These are phyloP conservation scores for Agelas oroides DNA, from an alignment of 37 sponge, comb jelly and placozoan species.

Conservation along the genomic window DNA sequence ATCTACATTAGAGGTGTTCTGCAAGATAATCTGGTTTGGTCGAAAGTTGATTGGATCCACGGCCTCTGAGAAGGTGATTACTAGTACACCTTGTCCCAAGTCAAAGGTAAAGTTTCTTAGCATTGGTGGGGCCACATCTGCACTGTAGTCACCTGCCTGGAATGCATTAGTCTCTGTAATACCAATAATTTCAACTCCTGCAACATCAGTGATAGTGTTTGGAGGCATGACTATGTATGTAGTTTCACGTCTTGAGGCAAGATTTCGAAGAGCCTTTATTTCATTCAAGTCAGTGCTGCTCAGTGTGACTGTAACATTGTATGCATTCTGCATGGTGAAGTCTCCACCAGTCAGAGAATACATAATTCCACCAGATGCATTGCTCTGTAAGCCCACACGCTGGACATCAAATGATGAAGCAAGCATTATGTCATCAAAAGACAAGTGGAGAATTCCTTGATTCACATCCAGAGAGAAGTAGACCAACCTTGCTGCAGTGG, in stretches of 20 bases:
- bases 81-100: slow-evolving; percentile 63
- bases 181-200: slow-evolving; percentile 79
- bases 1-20: slow-evolving; percentile 62
- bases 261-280: slow-evolving; percentile 67
- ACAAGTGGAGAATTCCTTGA: slow-evolving; percentile 62
- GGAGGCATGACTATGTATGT: slow-evolving; percentile 73
- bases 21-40: slow-evolving; percentile 59
- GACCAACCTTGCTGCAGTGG: slow-evolving; percentile 59
- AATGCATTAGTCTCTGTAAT: slow-evolving; percentile 63
- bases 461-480: slow-evolving; percentile 80
- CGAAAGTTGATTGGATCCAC: slow-evolving; percentile 59
- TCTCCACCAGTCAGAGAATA: slow-evolving; percentile 72
- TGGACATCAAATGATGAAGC: slow-evolving; percentile 35
- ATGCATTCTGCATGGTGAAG: slow-evolving; percentile 72
- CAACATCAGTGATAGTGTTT: slow-evolving; percentile 80
- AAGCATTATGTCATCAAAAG: slow-evolving; percentile 86
- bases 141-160: slow-evolving; percentile 31
- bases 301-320: slow-evolving; percentile 72
- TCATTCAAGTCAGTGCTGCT: slow-evolving; percentile 73
- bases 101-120: slow-evolving; percentile 73
- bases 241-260: slow-evolving; percentile 46
- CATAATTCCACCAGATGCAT: background rate
- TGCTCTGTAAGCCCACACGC: slow-evolving; percentile 47
- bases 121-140: slow-evolving; percentile 64
- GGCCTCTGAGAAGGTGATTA: slow-evolving; percentile 80